Evolutionary conservation across 37 sponge, comb jelly and placozoan genomes (phyloP).

Genomic region (Corticium candelabrum): DNA sequence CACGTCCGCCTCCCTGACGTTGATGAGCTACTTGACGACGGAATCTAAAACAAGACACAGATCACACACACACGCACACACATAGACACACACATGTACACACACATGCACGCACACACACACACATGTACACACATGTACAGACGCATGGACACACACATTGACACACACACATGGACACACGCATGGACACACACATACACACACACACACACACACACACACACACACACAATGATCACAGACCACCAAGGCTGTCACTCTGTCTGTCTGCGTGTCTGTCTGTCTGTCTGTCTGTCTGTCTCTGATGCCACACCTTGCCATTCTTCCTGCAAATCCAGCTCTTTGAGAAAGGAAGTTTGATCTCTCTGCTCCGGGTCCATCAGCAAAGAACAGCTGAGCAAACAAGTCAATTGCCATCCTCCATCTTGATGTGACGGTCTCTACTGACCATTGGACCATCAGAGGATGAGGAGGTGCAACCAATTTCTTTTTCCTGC

Average conservation of each 20-base stretch:
- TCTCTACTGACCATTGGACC: conserved; percentile 25
- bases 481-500: neutral
- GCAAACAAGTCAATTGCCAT: conserved; percentile 58
- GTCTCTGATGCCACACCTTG: conserved; percentile 53
- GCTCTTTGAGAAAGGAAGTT: conserved; percentile 78
- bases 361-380: conserved; percentile 54
- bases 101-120: conserved; percentile 12
- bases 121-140: too few species aligned
- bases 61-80: conserved; percentile 13
- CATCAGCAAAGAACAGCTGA: conserved; percentile 74
- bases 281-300: neutral
- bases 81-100: conserved; percentile 19
- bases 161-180: too few species aligned
- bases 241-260: too few species aligned
- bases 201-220: too few species aligned
- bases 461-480: neutral
- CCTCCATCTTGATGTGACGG: conserved; percentile 35
- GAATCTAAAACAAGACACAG: conserved; percentile 20
- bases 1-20: conserved; percentile 12
- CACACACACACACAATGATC: too few species aligned
- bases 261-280: neutral
- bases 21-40: conserved; percentile 44
- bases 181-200: too few species aligned
- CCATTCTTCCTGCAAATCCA: conserved; percentile 75
- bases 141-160: too few species aligned